Base-by-base conservation (phyloP, 2,888 invertebrate genomes). In the Chrysolina oricalcia region DNA sequence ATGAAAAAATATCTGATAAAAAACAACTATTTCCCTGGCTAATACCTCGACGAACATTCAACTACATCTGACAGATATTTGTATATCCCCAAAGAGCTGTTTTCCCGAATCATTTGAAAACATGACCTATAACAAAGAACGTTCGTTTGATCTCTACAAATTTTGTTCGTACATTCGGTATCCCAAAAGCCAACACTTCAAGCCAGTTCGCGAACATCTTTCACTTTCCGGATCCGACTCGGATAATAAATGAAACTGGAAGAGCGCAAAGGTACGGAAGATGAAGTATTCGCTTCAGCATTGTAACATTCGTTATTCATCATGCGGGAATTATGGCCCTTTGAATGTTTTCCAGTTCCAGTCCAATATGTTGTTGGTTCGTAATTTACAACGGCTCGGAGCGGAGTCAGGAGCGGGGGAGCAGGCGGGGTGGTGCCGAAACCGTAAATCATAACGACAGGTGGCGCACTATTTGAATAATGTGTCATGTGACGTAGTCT, bases 281-380 rank as follows among this genome's bases (percentile, higher is more conserved):
- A 59, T 59, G 59, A 59, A 59, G 59, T 27, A 27, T 27, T n/a
- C 27, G 59, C 59, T 59, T 59, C 59, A 59, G 11, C 59, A 27
- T 59, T 2, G 59, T 2, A 59, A 59, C 59, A 59, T 59, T 59
- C 59, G 59, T 59, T 59, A 59, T 59, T 59, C 59, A 59, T 59
- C 59, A 59, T 59, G 15, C 27, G 27, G 59, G 59, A 59, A 59
- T 59, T 59, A 35, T 27, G 23, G 15, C 59, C 35, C 13, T 59
- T 59, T 59, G 35, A 27, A 35, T 59, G 59, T 59, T 59, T 59
- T 59, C 59, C 59, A 59, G 59, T 59, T 59, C 59, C 59, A 59
- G 59, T 59, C 59, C 59, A 59, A 59, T 59, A 59, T 59, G 59
- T 59, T 59, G 59, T 59, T 59, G 23, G 27, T 59, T 59, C n/a